A percentile compares a stretch with the other conserved stretches of the same genome.
Evolutionary conservation across 1,140 invertebrate species (phyloP).

Genomic region (Ditylenchus dipsaci): DNA sequence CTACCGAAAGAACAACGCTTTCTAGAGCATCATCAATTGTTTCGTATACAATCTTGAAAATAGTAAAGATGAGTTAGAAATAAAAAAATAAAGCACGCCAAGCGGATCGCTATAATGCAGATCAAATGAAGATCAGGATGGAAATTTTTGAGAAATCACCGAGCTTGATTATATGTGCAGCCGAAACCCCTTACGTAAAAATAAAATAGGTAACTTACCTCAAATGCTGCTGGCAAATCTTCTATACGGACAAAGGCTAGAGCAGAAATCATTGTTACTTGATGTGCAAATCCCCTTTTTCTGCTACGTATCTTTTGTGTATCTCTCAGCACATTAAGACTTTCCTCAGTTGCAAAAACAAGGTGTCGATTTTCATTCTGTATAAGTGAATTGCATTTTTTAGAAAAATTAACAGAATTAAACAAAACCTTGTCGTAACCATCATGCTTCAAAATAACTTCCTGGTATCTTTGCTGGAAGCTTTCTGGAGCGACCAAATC

Average conservation of each 20-base stretch:
- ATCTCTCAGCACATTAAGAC: not conserved
- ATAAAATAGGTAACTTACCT: not conserved
- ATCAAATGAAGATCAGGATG: no score
- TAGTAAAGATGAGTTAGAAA: not conserved
- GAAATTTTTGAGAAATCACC: no score
- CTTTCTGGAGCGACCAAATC: no score
- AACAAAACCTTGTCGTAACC: not conserved
- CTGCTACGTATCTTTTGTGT: not conserved
- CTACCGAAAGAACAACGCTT: not conserved
- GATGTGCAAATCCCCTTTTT: not conserved
- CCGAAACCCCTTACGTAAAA: not conserved
- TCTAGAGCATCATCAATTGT: not conserved
- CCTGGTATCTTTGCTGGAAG: no score
- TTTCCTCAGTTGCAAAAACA: not conserved
- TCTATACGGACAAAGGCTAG: not conserved
- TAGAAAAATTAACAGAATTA: not conserved
- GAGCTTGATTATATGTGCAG: no score
- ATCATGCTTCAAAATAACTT: not conserved
- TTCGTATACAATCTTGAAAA: not conserved
- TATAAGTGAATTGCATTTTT: not conserved
- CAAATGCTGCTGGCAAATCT: not conserved
- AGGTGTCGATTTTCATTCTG: not conserved
- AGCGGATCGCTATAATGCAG: no score
- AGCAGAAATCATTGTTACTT: not conserved
- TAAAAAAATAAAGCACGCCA: no score